Evolutionary conservation across 2,888 invertebrate species (phyloP).

Genomic region (Tipula helvola): DNA sequence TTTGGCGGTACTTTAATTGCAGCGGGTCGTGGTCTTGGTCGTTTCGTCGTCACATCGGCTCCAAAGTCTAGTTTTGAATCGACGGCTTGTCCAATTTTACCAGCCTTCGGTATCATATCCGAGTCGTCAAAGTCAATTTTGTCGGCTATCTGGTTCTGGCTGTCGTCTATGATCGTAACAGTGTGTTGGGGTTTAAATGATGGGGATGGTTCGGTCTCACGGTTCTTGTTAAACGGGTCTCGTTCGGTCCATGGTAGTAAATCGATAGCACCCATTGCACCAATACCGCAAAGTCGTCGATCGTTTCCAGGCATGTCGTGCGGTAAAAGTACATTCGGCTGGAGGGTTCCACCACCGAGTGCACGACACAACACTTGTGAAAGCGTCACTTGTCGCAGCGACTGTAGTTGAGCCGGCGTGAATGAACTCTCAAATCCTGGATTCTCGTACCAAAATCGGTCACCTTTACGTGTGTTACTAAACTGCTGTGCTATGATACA

Average conservation of each 20-base stretch:
- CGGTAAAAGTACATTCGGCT: slow-evolving; percentile 34
- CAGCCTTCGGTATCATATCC: slow-evolving; percentile 22
- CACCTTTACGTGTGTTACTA: slow-evolving; percentile 60
- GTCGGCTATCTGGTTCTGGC: slow-evolving; percentile 28
- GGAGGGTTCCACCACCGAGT: slow-evolving; percentile 33
- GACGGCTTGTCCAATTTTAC: slow-evolving; percentile 22
- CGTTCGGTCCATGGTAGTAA: slow-evolving; percentile 32
- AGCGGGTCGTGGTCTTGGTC: neutral
- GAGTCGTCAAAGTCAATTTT: slow-evolving; percentile 42
- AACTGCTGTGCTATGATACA: slow-evolving; percentile 84
- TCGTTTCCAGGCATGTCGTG: slow-evolving; percentile 28
- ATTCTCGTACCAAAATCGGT: slow-evolving; percentile 78
- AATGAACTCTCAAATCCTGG: slow-evolving; percentile 59
- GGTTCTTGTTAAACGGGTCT: slow-evolving; percentile 26
- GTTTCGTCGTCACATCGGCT: neutral
- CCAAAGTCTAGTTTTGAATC: slow-evolving; percentile 24
- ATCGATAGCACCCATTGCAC: slow-evolving; percentile 27
- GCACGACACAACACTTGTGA: slow-evolving; percentile 48
- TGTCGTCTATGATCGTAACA: slow-evolving; percentile 18
- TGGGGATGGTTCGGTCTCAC: slow-evolving; percentile 14
- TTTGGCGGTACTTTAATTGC: neutral
- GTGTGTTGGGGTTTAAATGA: slow-evolving; percentile 12
- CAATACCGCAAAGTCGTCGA: slow-evolving; percentile 28
- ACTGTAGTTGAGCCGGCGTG: slow-evolving; percentile 61
- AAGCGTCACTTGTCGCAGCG: slow-evolving; percentile 55